Base-by-base conservation (phyloP, 2,888 invertebrate genomes). In the Hypercompe scribonia region DNA sequence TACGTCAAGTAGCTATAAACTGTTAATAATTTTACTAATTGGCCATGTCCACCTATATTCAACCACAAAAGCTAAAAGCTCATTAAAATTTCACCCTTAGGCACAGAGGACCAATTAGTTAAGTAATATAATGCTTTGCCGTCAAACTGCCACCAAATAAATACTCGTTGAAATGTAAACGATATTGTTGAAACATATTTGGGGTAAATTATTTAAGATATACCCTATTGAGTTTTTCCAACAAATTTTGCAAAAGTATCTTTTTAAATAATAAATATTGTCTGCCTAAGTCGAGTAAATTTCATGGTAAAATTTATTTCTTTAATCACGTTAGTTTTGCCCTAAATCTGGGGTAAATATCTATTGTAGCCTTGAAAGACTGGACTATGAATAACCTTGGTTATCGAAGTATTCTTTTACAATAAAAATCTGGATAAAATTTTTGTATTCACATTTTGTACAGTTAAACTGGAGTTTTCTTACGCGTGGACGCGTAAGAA, bases 11-110 rank as follows among this genome's bases (percentile, higher is more conserved):
- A 67, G 36, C 15, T 31, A 33, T 65, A 75, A 72, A 68, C 72
- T 74, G 63, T 71, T 65, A 61, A 33, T 42, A 46, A n/a, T 18
- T 50, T 77, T 70, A 67, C 89, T 93, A 94, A 94, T 94, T 93
- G 92, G 91, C 85, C 89, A 81, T 87, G 86, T 84, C 85, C 81
- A 82, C 77, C 88, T 85, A 71, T 86, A 83, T 81, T 73, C 83
- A 74, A 80, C 89, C 90, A 89, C 91, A 90, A 90, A 90, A 89
- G 86, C 81, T 86, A 79, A 81, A 71, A 67, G 84, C 90, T 93
- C 93, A 92, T 94, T 94, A 94, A 92, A 93, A 89, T 94, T 92
- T 91, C 88, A 93, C 89, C 89, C 87, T 80, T 74, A 81, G 90
- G 90, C 88, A 82, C 87, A 86, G 81, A 81, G 86, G 84, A 86